These are phyloP conservation scores for Archegozetes longisetosus DNA, from an alignment of 1,140 invertebrate species.

Conservation along the genomic window DNA sequence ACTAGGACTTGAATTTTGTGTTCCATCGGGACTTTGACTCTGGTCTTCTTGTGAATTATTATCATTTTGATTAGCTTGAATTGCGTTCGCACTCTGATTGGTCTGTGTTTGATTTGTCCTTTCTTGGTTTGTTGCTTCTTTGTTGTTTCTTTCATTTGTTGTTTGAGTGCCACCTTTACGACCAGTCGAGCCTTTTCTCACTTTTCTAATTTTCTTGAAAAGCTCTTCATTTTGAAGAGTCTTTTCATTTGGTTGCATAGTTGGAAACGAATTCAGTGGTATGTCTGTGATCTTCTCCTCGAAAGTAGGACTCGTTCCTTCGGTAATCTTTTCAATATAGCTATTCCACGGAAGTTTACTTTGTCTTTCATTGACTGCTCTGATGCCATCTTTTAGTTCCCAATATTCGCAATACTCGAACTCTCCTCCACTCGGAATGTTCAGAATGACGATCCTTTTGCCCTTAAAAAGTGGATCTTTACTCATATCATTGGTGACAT, in stretches of 20 bases:
- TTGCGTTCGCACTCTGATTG: too few species aligned
- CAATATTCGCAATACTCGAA: not conserved
- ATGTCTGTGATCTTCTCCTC: not conserved
- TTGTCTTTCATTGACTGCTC: not conserved
- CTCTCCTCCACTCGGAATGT: not conserved
- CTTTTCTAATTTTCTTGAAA: not conserved
- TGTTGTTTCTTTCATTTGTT: not conserved
- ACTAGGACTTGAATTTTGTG: too few species aligned
- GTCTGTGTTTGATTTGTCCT: too few species aligned
- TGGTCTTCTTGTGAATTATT: too few species aligned
- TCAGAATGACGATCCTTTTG: not conserved
- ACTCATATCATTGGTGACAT: not conserved
- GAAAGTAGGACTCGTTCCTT: not conserved
- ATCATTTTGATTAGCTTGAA: too few species aligned
- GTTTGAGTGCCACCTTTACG: not conserved
- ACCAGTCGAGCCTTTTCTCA: not conserved
- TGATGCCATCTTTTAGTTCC: not conserved
- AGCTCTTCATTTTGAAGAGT: not conserved
- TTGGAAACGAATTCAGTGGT: not conserved
- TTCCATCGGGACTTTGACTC: too few species aligned
- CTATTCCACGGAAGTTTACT: not conserved
- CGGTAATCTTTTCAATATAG: not conserved
- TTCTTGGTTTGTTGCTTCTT: too few species aligned
- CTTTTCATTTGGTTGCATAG: not conserved
- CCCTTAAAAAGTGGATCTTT: not conserved